Conservation (phyloP, 2,888 invertebrate genomes). For the Diaphora mendica region DNA sequence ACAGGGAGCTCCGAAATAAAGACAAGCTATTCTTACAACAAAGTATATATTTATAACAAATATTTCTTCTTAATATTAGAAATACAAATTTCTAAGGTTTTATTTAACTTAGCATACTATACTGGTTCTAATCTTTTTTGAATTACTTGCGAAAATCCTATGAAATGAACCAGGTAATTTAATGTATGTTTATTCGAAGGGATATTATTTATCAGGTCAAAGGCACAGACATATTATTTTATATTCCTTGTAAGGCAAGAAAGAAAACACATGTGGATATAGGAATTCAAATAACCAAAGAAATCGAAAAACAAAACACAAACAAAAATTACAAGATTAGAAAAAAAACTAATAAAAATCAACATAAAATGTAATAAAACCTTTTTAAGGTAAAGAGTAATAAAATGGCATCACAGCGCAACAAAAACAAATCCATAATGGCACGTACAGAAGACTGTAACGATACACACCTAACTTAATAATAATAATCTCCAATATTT, state of each 20-base stretch:
- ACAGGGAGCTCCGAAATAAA: slow-evolving; percentile 36
- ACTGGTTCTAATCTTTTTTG: neutral
- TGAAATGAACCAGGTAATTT: neutral
- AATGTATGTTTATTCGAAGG: neutral
- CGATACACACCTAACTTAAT: neutral
- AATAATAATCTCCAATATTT: neutral
- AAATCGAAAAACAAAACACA: slow-evolving; percentile 7
- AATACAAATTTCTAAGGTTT: slow-evolving; percentile 18
- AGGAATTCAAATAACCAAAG: neutral
- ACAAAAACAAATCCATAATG: slow-evolving; percentile 17
- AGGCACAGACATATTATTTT: neutral
- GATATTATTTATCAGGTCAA: neutral
- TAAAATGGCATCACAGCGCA: slow-evolving; percentile 19
- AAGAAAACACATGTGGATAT: neutral
- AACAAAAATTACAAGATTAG: neutral
- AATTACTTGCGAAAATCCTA: neutral
- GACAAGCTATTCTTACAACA: slow-evolving; percentile 25
- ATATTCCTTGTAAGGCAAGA: neutral
- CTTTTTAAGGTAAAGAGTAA: slow-evolving; percentile 43
- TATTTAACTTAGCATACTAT: slow-evolving; percentile 2
- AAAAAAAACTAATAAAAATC: neutral
- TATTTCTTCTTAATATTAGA: slow-evolving; percentile 23
- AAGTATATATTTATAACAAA: slow-evolving; percentile 32
- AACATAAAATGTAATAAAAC: slow-evolving; percentile 46
- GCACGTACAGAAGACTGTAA: slow-evolving; percentile 20